These are phyloP conservation scores for Perizoma affinitatum DNA, from an alignment of 2,888 invertebrate species.

Conservation along the genomic window DNA sequence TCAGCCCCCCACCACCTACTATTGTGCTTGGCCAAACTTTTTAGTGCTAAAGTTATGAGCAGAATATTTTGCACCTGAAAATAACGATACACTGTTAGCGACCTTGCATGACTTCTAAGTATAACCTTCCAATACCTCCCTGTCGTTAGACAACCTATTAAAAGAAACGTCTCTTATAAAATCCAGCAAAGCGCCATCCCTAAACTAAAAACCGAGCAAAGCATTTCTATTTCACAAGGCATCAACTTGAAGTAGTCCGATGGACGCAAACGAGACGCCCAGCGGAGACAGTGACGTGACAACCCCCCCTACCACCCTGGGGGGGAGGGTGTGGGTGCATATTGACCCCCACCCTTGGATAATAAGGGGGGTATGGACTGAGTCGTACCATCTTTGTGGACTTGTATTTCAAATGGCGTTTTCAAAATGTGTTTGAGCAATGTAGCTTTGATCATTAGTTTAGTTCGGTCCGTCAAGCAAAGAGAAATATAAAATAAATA, in stretches of 20 bases:
- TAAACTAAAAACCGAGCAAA: slow-evolving; percentile 34
- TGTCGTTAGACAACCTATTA: neutral
- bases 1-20: no score
- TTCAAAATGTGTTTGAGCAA: slow-evolving; percentile 32
- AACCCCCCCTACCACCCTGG: slow-evolving; percentile 43
- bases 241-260: slow-evolving; percentile 71
- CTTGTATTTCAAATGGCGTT: slow-evolving; percentile 49
- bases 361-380: slow-evolving; percentile 75
- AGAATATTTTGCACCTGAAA: no score
- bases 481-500: slow-evolving; percentile 11
- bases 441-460: slow-evolving; percentile 27
- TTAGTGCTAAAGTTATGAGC: no score
- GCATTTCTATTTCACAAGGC: slow-evolving; percentile 64
- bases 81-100: no score
- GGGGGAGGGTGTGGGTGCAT: slow-evolving; percentile 51
- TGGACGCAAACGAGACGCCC: slow-evolving; percentile 77
- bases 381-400: slow-evolving; percentile 68
- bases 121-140: no score
- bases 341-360: slow-evolving; percentile 68
- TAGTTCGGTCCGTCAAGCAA: slow-evolving; percentile 23
- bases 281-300: slow-evolving; percentile 82
- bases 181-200: slow-evolving; percentile 16
- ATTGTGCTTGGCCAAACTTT: no score
- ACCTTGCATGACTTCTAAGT: no score
- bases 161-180: slow-evolving; percentile 10